phyloP scores from a whole-genome alignment of 2,797 vertebrate species.

The Brotula barbata region DNA sequence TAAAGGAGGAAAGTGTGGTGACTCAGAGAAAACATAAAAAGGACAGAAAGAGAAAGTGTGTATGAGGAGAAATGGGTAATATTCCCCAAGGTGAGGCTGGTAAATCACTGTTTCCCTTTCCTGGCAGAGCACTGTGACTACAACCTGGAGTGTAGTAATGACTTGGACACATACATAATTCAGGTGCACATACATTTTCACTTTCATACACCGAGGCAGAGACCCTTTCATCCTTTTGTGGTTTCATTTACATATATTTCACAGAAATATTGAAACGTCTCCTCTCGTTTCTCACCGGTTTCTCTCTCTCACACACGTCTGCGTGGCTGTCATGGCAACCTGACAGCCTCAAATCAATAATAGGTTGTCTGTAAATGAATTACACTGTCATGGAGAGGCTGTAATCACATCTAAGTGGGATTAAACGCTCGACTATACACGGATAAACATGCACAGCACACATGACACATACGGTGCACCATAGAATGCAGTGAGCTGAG shows the following conservation, averaged over 20 bases:
- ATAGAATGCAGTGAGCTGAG: no score
- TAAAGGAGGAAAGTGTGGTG: slow-evolving; percentile 7
- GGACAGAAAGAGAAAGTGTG: slow-evolving; percentile 24
- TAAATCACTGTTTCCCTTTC: slow-evolving; percentile 16
- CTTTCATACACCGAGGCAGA: background rate
- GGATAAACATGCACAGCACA: background rate
- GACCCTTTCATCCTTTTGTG: background rate
- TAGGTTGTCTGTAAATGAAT: slow-evolving; percentile 14
- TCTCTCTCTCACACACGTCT: background rate
- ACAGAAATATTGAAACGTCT: slow-evolving; percentile 16
- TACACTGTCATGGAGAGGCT: slow-evolving; percentile 2
- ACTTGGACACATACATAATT: slow-evolving; percentile 1
- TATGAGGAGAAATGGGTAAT: slow-evolving; percentile 23
- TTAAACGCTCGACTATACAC: slow-evolving; percentile 4
- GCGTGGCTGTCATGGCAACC: background rate
- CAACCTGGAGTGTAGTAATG: background rate
- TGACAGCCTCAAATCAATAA: background rate
- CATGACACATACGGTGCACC: background rate
- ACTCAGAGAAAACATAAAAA: slow-evolving; percentile 22
- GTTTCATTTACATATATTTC: slow-evolving; percentile 28
- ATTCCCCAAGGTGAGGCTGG: slow-evolving; percentile 19
- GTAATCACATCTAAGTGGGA: background rate
- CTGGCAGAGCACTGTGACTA: slow-evolving; percentile 5
- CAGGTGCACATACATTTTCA: background rate
- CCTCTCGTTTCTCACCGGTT: background rate